Evolutionary conservation across 2,888 invertebrate species (phyloP), one percentile per base, ranked within the genome.

Genomic region (Anodontia alba): DNA sequence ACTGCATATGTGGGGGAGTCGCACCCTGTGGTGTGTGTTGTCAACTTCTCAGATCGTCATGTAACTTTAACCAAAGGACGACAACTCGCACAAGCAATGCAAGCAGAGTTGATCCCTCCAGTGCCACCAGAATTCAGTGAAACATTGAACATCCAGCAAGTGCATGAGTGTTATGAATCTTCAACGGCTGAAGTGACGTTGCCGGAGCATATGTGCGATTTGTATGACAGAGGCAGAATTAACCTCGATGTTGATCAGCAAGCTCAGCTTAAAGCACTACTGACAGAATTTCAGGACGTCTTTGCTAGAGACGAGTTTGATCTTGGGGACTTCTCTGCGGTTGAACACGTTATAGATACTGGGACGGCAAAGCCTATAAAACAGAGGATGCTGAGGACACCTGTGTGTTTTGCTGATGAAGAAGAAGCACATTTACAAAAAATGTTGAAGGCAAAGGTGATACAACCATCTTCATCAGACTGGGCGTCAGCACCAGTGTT

Each of bases 401-500:
- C 57, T 26, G 57, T 29, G 1, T 7, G 29, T 57, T 57, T 57
- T 57, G 57, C 57, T 10, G 26, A 7, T 23, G 57, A 57, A 17
- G 57, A 57, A 20, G 29, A 57, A 20, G 57, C 57, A 17, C 57
- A 57, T 29, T 20, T 57, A 7, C 15, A 57, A 29, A 57, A 57
- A 29, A 57, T 57, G 57, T 26, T 57, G 20, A 20, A 57, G 15
- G 57, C 57, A 10, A 20, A 7, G 8, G 57, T 57, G 7, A 57
- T 57, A 7, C 57, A 57, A 26, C 57, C 57, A 26, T 57, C 57
- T 57, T 7, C 20, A 29, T 57, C 57, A 26, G 57, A 57, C 8
- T 57, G 57, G 57, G 57, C 57, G 7, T 57, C 57, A 29, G 57
- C 57, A 29, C 57, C 57, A 1, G 57, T 57, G 57, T 57, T 57